Evolutionary conservation across 2,113 vertebrate species (phyloP).

Genomic region (Monopterus albus): DNA sequence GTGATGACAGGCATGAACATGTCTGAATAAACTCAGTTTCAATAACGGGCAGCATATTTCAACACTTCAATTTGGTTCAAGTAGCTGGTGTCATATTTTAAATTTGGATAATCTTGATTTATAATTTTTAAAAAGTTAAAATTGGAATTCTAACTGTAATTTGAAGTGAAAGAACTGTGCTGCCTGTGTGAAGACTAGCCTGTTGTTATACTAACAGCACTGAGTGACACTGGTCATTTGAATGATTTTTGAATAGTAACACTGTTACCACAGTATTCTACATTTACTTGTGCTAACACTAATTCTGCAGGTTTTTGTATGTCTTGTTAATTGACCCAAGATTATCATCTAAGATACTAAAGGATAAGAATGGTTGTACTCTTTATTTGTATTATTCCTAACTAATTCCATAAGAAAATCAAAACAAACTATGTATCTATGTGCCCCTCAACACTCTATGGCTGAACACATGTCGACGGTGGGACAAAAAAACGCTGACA

Average conservation of each 20-base stretch:
- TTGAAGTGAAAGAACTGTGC: constrained; percentile 18
- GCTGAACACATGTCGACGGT: no score
- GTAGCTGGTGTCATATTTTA: no score
- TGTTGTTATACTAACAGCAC: constrained; percentile 40
- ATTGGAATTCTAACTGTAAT: background rate
- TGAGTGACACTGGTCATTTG: constrained; percentile 19
- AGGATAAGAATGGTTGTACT: background rate
- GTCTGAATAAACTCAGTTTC: constrained; percentile 21
- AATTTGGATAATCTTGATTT: background rate
- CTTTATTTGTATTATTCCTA: background rate
- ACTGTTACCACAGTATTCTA: background rate
- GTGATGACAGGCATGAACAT: constrained; percentile 50
- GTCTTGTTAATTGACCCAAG: background rate
- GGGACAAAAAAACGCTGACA: no score
- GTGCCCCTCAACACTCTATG: background rate
- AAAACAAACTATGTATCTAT: background rate
- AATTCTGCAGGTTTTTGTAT: background rate
- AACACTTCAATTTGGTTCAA: background rate
- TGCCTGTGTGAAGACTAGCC: constrained; percentile 39
- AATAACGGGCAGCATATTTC: constrained; percentile 27
- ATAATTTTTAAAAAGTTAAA: no score
- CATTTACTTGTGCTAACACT: background rate
- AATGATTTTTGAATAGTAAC: constrained; percentile 2
- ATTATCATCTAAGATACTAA: background rate
- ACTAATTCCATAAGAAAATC: background rate